Evolutionary conservation across 2,797 vertebrate genomes (phyloP).

Genomic region (Artibeus lituratus): DNA sequence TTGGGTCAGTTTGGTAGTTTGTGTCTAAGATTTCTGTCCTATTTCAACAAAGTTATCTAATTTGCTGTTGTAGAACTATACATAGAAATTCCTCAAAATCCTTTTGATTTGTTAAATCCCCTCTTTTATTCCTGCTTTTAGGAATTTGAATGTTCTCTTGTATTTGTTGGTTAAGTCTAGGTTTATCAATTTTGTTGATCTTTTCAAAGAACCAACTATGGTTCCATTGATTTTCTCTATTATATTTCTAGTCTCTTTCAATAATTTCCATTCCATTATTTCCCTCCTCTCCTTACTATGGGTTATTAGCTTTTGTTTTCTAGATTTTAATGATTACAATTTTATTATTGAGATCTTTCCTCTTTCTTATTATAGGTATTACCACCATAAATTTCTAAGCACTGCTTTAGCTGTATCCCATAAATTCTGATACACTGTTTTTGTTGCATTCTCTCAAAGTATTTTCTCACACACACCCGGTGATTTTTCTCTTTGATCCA

Average conservation of each 20-base stretch:
- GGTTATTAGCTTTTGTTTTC: background rate
- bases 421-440: background rate
- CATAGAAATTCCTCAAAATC: background rate
- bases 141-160: background rate
- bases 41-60: background rate
- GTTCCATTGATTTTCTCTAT: background rate
- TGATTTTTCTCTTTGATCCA: background rate
- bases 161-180: background rate
- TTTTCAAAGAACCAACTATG: background rate
- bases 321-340: background rate
- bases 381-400: background rate
- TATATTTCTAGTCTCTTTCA: background rate
- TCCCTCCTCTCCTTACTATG: background rate
- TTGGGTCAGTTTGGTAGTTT: constrained; percentile 2
- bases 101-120: background rate
- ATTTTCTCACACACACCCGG: background rate
- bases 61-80: background rate
- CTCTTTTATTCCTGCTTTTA: background rate
- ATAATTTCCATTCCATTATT: background rate
- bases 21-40: background rate
- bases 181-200: background rate
- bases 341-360: background rate
- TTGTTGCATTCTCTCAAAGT: background rate
- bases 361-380: background rate
- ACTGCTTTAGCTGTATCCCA: background rate